Percentiles rank a stretch among this genome's conserved stretches.
Evolutionary conservation across 1,140 invertebrate genomes (phyloP).

Genomic region (Gryllus bimaculatus): DNA sequence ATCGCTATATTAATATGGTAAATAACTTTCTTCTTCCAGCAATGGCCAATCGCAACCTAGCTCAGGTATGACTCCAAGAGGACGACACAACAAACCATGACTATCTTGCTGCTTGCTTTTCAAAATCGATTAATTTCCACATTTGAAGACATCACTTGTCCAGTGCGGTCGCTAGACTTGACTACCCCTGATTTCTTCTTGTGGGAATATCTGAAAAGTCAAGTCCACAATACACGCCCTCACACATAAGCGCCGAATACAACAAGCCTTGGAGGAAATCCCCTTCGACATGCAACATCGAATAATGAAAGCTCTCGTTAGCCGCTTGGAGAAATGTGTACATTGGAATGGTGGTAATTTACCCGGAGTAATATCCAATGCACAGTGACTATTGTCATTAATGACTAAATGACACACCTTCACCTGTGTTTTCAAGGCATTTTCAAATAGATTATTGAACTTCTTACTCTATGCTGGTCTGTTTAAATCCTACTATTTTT

Average conservation of each 20-base stretch:
- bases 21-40: too few relatives aligned
- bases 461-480: neutral
- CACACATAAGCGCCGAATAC: neutral
- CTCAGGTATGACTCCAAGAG: neutral
- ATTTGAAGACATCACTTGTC: neutral
- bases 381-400: neutral
- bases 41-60: neutral
- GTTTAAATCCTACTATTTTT: constrained; percentile 2
- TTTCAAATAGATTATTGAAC: neutral
- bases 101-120: neutral
- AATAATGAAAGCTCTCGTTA: neutral
- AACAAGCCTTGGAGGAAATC: neutral
- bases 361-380: neutral
- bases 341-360: neutral
- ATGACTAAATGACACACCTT: neutral
- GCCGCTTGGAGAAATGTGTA: neutral
- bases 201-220: neutral
- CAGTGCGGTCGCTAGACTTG: neutral
- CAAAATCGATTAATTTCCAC: neutral
- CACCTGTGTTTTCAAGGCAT: neutral
- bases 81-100: neutral
- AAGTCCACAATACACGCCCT: neutral
- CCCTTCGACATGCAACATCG: neutral
- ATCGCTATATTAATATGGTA: too few relatives aligned
- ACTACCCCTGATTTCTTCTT: neutral